phyloP scores from a whole-genome alignment of 2,888 invertebrate genomes.

The Tetramorium bicarinatum region DNA sequence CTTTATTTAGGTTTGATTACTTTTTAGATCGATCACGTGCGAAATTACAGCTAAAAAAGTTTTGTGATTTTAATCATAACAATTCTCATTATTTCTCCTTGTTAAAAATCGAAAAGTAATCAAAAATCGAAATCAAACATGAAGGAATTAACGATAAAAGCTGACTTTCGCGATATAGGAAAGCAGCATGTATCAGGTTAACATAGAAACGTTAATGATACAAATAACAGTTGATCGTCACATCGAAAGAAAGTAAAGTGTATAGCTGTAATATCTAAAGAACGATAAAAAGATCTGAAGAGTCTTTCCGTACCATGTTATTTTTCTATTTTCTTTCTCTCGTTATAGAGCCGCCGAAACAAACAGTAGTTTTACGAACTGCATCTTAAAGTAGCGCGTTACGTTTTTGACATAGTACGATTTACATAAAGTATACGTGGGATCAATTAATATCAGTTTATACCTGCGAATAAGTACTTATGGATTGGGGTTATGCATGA shows the following conservation, averaged over 20 bases:
- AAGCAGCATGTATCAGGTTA: conserved; percentile 23
- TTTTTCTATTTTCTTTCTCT: conserved; percentile 68
- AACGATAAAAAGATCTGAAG: conserved; percentile 82
- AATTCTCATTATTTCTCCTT: conserved; percentile 25
- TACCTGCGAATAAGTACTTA: conserved; percentile 83
- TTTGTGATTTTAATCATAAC: conserved; percentile 34
- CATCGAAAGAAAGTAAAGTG: conserved; percentile 51
- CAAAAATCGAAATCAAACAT: conserved; percentile 7
- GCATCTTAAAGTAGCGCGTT: conserved; percentile 82
- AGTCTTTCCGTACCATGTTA: conserved; percentile 71
- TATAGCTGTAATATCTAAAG: conserved; percentile 64
- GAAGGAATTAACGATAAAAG: conserved; percentile 26
- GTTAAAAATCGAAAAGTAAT: conserved; percentile 10
- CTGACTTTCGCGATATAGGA: conserved; percentile 13
- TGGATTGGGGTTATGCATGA: conserved; percentile 83
- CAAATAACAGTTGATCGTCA: conserved; percentile 18
- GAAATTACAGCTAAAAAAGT: conserved; percentile 37
- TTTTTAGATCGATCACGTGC: conserved; percentile 64
- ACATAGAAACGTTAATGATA: conserved; percentile 36
- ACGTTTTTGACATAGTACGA: conserved; percentile 82
- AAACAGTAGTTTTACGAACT: conserved; percentile 82
- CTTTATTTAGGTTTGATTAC: conserved; percentile 78
- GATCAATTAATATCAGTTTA: conserved; percentile 80
- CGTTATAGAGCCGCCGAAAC: conserved; percentile 74
- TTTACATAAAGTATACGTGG: conserved; percentile 78